Conservation (phyloP, 2,797 vertebrate species). For the Periophthalmus magnuspinnatus region DNA sequence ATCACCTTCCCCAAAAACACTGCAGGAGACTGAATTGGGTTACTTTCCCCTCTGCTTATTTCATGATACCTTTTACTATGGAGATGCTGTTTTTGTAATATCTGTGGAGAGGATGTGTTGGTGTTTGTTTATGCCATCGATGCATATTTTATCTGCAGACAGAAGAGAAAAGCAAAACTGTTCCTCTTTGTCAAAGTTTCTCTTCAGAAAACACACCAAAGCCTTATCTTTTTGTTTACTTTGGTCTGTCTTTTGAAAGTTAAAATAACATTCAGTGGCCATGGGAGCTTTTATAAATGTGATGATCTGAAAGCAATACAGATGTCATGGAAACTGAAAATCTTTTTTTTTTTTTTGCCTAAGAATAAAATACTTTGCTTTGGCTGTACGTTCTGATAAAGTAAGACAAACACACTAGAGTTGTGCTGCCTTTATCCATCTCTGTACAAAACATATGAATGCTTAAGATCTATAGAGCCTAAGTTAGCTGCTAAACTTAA, state of each 20-base stretch:
- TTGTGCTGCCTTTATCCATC: not conserved
- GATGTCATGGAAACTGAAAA: not conserved
- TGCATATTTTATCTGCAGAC: slow-evolving; percentile 3
- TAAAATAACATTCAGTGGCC: not conserved
- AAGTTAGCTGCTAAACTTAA: not conserved
- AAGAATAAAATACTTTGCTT: not conserved
- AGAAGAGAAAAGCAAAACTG: not conserved
- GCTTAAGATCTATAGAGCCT: not conserved
- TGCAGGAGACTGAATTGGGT: slow-evolving; percentile 18
- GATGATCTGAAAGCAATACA: not conserved
- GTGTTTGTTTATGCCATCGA: slow-evolving; percentile 6
- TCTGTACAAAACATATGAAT: not conserved
- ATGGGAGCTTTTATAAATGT: not conserved
- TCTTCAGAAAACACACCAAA: not conserved
- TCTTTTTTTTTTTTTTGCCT: not conserved
- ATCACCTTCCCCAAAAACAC: slow-evolving; percentile 31
- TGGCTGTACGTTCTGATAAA: too few species aligned
- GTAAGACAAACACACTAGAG: too few species aligned
- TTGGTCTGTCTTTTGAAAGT: slow-evolving; percentile 1
- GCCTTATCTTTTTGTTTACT: slow-evolving; percentile 10
- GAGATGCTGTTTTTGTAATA: slow-evolving; percentile 11
- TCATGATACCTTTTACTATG: slow-evolving; percentile 23
- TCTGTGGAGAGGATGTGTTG: not conserved
- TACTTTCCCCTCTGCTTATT: slow-evolving; percentile 17
- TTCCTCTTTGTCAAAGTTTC: slow-evolving; percentile 8